Evolutionary conservation across 2,113 vertebrate genomes (phyloP).

Genomic region (Trochalopteron elliotii): DNA sequence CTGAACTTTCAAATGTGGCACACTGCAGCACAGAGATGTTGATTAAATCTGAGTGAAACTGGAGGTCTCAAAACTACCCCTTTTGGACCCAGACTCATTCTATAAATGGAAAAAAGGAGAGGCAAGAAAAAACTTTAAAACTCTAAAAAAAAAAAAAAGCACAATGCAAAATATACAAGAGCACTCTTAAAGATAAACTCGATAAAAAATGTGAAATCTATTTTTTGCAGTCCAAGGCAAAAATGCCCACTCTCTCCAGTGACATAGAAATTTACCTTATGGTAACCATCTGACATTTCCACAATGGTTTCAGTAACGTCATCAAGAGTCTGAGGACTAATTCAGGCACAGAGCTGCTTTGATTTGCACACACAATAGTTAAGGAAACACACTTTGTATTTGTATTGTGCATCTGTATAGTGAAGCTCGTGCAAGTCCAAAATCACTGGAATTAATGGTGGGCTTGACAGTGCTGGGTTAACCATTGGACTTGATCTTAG

Average conservation of each 20-base stretch:
- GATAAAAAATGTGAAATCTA: not conserved
- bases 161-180: not conserved
- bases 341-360: not conserved
- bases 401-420: not conserved
- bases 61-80: not conserved
- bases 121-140: not conserved
- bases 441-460: not conserved
- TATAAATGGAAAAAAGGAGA: not conserved
- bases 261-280: not conserved
- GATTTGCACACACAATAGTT: not conserved
- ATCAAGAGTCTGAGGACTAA: not conserved
- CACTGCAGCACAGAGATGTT: not conserved
- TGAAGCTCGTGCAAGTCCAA: not conserved
- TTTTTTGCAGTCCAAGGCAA: not conserved
- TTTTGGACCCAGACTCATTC: not conserved
- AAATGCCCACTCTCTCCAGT: not conserved
- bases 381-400: not conserved
- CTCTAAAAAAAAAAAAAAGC: not conserved
- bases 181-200: not conserved
- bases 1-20: not conserved
- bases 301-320: not conserved
- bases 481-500: fast-evolving
- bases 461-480: not conserved
- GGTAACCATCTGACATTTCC: not conserved
- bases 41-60: not conserved